Evolutionary conservation across 1,140 invertebrate species (phyloP).

Genomic region (Heliothis subflexa): DNA sequence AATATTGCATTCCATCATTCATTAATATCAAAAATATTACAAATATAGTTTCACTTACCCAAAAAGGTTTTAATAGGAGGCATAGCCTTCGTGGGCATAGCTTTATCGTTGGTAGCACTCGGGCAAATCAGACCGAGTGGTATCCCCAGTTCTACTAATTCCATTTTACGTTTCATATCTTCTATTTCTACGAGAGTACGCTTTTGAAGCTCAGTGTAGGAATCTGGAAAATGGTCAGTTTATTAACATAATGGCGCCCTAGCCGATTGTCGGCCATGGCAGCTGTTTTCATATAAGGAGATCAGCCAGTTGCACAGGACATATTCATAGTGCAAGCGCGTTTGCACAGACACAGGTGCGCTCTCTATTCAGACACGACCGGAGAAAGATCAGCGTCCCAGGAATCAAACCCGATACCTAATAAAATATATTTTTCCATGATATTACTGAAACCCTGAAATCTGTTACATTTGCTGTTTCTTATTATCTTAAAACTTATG

Average conservation of each 20-base stretch:
- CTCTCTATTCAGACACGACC: neutral
- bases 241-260: neutral
- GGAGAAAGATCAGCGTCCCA: neutral
- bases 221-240: slow-evolving; percentile 55
- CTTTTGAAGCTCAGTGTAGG: slow-evolving; percentile 70
- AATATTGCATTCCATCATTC: neutral
- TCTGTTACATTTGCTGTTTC: too few species aligned
- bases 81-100: slow-evolving; percentile 84
- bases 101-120: slow-evolving; percentile 68
- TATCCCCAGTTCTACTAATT: slow-evolving; percentile 78
- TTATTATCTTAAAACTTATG: too few species aligned
- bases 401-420: too few species aligned
- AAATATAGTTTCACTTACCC: slow-evolving; percentile 57
- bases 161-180: slow-evolving; percentile 83
- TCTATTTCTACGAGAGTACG: slow-evolving; percentile 77
- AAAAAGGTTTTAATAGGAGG: slow-evolving; percentile 81
- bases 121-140: slow-evolving; percentile 79
- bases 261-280: neutral
- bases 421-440: too few species aligned
- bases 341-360: too few species aligned
- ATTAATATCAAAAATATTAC: neutral
- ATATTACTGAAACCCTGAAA: too few species aligned
- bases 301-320: too few species aligned
- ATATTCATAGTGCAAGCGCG: neutral
- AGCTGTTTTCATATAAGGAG: too few species aligned